A percentile compares a stretch with the other conserved stretches of the same genome.
phyloP scores from a whole-genome alignment of 30 jellyfish, hydroid and myxozoan genomes.

The Mastigias papua region DNA sequence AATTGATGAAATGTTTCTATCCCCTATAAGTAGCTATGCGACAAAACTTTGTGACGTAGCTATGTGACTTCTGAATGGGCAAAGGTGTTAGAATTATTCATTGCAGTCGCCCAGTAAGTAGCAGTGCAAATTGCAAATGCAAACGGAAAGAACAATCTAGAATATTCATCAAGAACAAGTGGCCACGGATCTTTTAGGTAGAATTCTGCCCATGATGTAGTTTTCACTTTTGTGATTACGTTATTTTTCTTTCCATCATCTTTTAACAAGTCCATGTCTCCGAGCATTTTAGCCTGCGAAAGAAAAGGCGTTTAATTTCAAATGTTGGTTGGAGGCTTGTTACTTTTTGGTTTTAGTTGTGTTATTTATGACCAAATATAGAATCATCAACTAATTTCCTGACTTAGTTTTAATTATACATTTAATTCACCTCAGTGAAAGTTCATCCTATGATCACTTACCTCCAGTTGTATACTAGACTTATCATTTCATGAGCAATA shows the following conservation, averaged over 20 bases:
- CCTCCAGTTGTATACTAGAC: too few relatives aligned
- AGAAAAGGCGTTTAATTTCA: not conserved
- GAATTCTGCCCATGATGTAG: constrained; percentile 53
- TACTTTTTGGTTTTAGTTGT: too few relatives aligned
- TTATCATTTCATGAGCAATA: too few relatives aligned
- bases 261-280: constrained; percentile 45
- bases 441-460: too few relatives aligned
- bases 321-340: too few relatives aligned
- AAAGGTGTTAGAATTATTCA: constrained; percentile 35
- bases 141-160: constrained; percentile 81
- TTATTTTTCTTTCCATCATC: constrained; percentile 36
- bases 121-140: constrained; percentile 69
- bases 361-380: too few relatives aligned
- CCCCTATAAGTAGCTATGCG: too few relatives aligned
- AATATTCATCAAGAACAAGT: constrained; percentile 67
- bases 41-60: not conserved
- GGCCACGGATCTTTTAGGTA: constrained; percentile 93
- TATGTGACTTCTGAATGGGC: constrained; percentile 26
- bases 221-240: constrained; percentile 38
- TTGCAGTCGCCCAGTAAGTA: constrained; percentile 73
- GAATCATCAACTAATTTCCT: too few relatives aligned
- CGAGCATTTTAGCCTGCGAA: constrained; percentile 48
- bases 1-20: too few relatives aligned
- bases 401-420: too few relatives aligned
- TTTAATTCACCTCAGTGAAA: too few relatives aligned